A percentile compares a stretch with the other conserved stretches of the same genome.
phyloP scores from a whole-genome alignment of 2,113 vertebrate species.

The Gymnogyps californianus region DNA sequence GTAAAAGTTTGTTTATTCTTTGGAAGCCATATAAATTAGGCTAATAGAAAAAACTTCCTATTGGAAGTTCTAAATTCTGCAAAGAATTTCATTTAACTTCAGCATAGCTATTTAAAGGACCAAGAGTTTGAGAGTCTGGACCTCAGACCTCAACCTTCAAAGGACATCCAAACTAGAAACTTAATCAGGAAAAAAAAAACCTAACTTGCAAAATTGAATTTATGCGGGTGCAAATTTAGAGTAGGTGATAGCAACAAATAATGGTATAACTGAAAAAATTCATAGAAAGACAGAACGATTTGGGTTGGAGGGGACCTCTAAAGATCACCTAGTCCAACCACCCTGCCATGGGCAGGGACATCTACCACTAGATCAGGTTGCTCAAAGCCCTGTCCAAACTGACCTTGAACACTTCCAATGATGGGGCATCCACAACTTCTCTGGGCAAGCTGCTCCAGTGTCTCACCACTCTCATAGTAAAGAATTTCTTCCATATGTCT shows the following conservation, averaged over 20 bases:
- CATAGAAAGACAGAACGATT: neutral
- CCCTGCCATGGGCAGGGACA: neutral
- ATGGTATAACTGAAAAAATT: neutral
- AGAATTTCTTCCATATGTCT: neutral
- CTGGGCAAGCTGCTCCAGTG: neutral
- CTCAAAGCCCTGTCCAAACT: neutral
- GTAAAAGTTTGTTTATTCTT: neutral
- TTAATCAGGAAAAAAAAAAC: neutral
- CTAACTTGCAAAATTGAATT: neutral
- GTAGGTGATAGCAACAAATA: neutral
- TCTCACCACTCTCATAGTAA: neutral
- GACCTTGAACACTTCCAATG: neutral
- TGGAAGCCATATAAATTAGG: neutral
- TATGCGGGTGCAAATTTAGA: neutral
- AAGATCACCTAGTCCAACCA: neutral
- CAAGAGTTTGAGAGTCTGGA: neutral
- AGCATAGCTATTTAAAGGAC: neutral
- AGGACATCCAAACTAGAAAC: neutral
- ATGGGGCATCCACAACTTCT: neutral
- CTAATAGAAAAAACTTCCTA: neutral
- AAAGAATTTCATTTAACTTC: neutral
- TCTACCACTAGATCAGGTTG: neutral
- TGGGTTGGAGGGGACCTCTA: neutral
- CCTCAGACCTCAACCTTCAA: neutral
- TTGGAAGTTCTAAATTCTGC: neutral